Evolutionary conservation across 1,140 invertebrate species (phyloP), one percentile per base, ranked within the genome.

Genomic region (Drosophila repletoides): DNA sequence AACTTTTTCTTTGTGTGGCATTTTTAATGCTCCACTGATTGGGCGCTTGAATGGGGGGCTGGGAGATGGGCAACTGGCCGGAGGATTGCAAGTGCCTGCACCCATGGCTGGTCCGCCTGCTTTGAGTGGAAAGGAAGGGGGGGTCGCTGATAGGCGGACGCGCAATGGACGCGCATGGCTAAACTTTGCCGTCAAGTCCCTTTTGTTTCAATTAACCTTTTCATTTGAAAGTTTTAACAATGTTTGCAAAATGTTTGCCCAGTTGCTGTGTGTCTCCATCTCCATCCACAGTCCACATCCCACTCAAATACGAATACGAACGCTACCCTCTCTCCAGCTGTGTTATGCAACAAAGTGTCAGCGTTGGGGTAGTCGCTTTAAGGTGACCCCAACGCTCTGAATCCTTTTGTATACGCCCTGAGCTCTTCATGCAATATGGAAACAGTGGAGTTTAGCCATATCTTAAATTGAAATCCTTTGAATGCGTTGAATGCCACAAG

Each of bases 141-240:
- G 65, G 60, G 48, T 55, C 24, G 34, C 22, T 53, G 65, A 31
- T 74, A 19, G 69, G 67, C 58, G 68, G 48, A 41, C 55, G n/a
- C 58, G 46, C 77, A 64, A 21, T 40, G 72, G 55, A 60, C 69
- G 77, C 69, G 69, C 72, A 63, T 65, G 56, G 68, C 64, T 63
- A 86, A 86, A 86, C 61, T 84, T 86, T 73, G 72, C 80, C 80
- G 83, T 79, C 77, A 83, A 83, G 70, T 84, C 60, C 71, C 76
- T 70, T 84, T 86, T 86, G 80, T 86, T 86, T 86, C 80, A 86
- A 86, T 86, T 86, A 86, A 86, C 80, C 80, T 86, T 86, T 86
- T 86, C 74, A 86, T 72, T 86, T 72, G 58, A 86, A 86, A 86
- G 59, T 80, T 86, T 79, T 86, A 86, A 86, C 80, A 76, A 76